Conservation (phyloP, 2,888 invertebrate species). For the Philopedon plagiatum region DNA sequence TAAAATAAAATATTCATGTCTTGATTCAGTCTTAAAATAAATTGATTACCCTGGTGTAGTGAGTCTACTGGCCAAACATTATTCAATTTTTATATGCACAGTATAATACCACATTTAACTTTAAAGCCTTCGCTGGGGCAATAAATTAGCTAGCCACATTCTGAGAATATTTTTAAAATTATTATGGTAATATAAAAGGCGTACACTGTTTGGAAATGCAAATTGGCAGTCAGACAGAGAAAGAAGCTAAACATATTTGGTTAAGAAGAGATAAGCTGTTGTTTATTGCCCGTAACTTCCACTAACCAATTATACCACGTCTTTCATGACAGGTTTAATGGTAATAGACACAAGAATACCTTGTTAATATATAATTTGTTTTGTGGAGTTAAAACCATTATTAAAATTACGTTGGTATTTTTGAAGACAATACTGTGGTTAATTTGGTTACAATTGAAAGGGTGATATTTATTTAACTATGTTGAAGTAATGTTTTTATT, state of each 20-base stretch:
- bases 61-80: constrained; percentile 2
- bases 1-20: too few species aligned
- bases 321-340: constrained; percentile 70
- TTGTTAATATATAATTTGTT: constrained; percentile 70
- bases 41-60: too few species aligned
- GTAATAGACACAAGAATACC: constrained; percentile 69
- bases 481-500: too few species aligned
- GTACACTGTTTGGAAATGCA: constrained; percentile 69
- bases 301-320: constrained; percentile 70
- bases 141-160: constrained; percentile 58
- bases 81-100: constrained; percentile 21
- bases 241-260: constrained; percentile 51
- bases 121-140: constrained; percentile 37
- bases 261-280: constrained; percentile 61
- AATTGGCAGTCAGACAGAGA: constrained; percentile 68
- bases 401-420: constrained; percentile 34
- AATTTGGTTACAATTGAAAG: not conserved
- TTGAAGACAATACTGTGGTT: constrained; percentile 6
- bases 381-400: constrained; percentile 54
- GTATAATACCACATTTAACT: constrained; percentile 43
- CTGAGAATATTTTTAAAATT: constrained; percentile 67
- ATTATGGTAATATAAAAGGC: constrained; percentile 69
- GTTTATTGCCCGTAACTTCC: constrained; percentile 68
- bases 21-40: too few species aligned
- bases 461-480: too few species aligned